Evolutionary conservation across 2,888 invertebrate genomes (phyloP), one percentile per base, ranked within the genome.

Genomic region (Suillia variegata): DNA sequence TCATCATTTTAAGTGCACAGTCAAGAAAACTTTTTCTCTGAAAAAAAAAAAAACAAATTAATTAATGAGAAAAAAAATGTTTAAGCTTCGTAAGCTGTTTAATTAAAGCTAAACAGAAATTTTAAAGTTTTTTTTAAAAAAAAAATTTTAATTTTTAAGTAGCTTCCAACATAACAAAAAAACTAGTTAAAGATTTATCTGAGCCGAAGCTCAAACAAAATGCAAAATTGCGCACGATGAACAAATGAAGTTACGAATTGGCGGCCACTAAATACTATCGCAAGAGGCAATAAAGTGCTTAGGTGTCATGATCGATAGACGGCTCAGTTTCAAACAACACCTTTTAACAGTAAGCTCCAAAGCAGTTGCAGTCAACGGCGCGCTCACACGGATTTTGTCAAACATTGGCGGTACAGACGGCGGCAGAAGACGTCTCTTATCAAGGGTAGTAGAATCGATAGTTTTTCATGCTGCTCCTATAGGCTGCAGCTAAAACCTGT

Each of bases 1-100:
- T 87, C 80, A 94, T 84, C 4, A 87, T 87, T 58, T 84, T 85
- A 1, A 95, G 69, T 0, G 91, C 93, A 56, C 89, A 85, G 66
- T 88, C 88, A 15, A 94, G 81, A 80, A 93, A 94, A 65, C 83
- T 81, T 61, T 61, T 69, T 57, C 63, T 64, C 68, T 70, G 24
- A 51, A 59, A 56, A 15, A 24, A 26, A n/a, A 15, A 18, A 21
- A 45, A 38, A 38, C 26, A n/a, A n/a, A 26, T 26, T 26, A 10
- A 10, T 5, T 26, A 6, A 26, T 26, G 5, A 26, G 10, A n/a
- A 26, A 26, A 26, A 26, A 26, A 26, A 26, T 26, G 26, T 26
- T 10, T 26, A 10, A 26, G 10, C 26, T 26, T 26, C 10, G 6
- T 26, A 5, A 10, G 10, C 26, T 26, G 10, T n/a, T n/a, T n/a